Base-by-base conservation (phyloP, 2,888 invertebrate genomes). In the Scaptomyza reducta region DNA sequence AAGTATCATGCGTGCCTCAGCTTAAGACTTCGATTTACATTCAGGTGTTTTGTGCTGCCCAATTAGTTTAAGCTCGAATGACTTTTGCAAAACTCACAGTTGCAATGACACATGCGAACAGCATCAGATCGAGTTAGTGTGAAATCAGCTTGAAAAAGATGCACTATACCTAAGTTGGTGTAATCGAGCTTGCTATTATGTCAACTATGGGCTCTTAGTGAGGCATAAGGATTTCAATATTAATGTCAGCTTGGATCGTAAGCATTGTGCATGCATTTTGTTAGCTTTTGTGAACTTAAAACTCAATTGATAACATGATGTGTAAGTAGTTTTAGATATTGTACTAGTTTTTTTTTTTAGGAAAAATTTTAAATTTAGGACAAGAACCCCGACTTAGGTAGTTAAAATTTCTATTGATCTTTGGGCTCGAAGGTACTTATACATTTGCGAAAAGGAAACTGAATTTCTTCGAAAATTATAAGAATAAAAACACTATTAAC, bases 1-100 rank as follows among this genome's bases (percentile, higher is more conserved):
- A 14, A 57, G 74, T 67, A 80, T 78, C 70, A 77, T 77, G 71
- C 74, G 35, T 42, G 70, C 46, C 42, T 31, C 33, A 40, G 38
- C 51, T 31, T 45, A n/a, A 60, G 46, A 6, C 42, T 49, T 14
- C 11, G 49, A 29, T 49, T 27, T 42, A 47, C 27, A 51, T 50
- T 75, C 70, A 87, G 86, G 82, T 82, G 82, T 87, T 87, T 78
- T 70, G 44, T 18, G 46, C 42, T 61, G 59, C 47, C 65, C 59
- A 79, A 86, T 86, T 83, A 59, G 11, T 29, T 68, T 70, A 57
- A 51, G 75, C 66, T 56, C 56, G 58, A 80, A 47, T 87, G 61
- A 10, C n/a, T 63, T 47, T 60, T 22, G 27, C 29, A 44, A 69
- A 65, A 51, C 73, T 70, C 70, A 77, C 80, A 77, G 77, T 79